Evolutionary conservation across 2,113 vertebrate species (phyloP), one percentile per base, ranked within the genome.

Genomic region (Tinamus guttatus): DNA sequence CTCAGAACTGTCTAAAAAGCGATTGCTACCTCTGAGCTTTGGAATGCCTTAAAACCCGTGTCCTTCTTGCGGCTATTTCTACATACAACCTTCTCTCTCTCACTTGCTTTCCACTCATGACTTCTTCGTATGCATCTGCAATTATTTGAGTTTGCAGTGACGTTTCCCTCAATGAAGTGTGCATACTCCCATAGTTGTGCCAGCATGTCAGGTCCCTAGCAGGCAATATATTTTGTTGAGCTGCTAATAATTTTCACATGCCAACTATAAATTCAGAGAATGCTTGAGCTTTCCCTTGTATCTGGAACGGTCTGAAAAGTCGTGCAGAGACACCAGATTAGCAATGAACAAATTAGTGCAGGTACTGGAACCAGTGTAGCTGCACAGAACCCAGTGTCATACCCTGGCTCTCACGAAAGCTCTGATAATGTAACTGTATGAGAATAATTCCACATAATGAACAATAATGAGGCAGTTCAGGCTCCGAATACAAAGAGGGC

Each of bases 391-490:
- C 89, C 77, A 71, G 65, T 62, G 94, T 19, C 89, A 84, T 81
- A 89, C 94, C 91, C 77, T 84, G 77, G 34, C 89, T 95, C 95
- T 96, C 96, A 81, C 84, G 93, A 94, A 96, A 95, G 81, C 89
- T 94, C 85, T 95, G 95, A 94, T 96, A 95, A 95, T 95, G 93
- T 76, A 91, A 79, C 95, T 94, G 91, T 90, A 64, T 71, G 94
- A 96, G 91, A 97, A 95, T 96, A 96, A 94, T 92, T 86, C 86
- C 79, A 94, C 91, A 94, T 95, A 97, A 96, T 97, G 94, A 97
- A 94, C 96, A 94, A 97, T 96, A 97, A 97, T 94, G 86, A 96
- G 92, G 92, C 92, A 92, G 94, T 93, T 84, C 94, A 95, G 89
- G 90, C 76, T 85, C 77, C 94, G 90, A 94, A 95, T 93, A 81